phyloP scores from a whole-genome alignment of 2,888 invertebrate genomes.

The Melanotus villosus region DNA sequence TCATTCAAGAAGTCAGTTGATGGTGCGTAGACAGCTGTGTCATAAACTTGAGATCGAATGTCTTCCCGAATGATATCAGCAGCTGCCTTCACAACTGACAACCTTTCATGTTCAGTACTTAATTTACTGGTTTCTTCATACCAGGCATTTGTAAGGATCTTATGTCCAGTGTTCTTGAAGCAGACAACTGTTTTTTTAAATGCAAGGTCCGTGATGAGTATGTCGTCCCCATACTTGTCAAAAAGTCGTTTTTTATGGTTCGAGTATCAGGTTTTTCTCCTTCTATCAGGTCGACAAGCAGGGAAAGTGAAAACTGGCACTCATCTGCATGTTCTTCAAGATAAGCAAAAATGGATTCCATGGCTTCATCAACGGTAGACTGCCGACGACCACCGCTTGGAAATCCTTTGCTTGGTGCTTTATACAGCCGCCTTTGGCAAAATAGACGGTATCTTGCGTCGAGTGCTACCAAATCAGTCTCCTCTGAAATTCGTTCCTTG shows the following conservation, averaged over 20 bases:
- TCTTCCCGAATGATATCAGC: slow-evolving; percentile 45
- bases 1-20: slow-evolving; percentile 23
- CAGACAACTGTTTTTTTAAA: slow-evolving; percentile 34
- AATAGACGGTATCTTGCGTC: no score
- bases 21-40: slow-evolving; percentile 25
- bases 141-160: slow-evolving; percentile 42
- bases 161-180: slow-evolving; percentile 46
- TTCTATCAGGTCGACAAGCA: slow-evolving; percentile 16
- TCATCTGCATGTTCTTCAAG: slow-evolving; percentile 24
- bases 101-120: slow-evolving; percentile 38
- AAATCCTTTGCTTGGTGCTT: slow-evolving; percentile 7
- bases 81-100: slow-evolving; percentile 43
- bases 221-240: slow-evolving; percentile 27
- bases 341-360: slow-evolving; percentile 3
- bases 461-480: no score
- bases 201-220: slow-evolving; percentile 35
- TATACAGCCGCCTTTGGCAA: slow-evolving; percentile 21
- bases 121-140: slow-evolving; percentile 25
- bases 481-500: no score
- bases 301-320: slow-evolving; percentile 20
- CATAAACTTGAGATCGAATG: slow-evolving; percentile 46
- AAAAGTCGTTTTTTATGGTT: slow-evolving; percentile 15
- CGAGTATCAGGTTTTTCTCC: slow-evolving; percentile 5
- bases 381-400: neutral
- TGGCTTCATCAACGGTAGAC: neutral